These are phyloP conservation scores for Xenopus laevis DNA, from an alignment of 2,113 vertebrate genomes.

Conservation along the genomic window DNA sequence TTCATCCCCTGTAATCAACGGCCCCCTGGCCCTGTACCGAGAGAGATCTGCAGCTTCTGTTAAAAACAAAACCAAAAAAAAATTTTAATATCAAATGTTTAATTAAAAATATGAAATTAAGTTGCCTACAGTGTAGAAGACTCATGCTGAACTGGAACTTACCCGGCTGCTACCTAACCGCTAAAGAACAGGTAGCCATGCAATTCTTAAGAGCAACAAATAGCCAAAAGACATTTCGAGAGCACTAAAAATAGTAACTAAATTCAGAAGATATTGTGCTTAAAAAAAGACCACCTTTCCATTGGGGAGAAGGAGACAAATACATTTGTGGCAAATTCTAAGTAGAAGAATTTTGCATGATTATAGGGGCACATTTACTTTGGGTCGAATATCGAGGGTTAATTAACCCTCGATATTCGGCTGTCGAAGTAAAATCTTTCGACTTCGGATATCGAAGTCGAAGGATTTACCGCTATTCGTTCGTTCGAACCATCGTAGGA, in stretches of 20 bases:
- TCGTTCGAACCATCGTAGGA: too few relatives aligned
- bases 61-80: constrained; percentile 74
- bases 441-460: too few relatives aligned
- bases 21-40: constrained; percentile 70
- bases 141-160: constrained; percentile 67
- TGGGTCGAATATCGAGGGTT: too few relatives aligned
- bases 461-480: too few relatives aligned
- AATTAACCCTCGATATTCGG: too few relatives aligned
- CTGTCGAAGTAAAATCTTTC: too few relatives aligned
- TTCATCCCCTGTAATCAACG: constrained; percentile 44
- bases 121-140: constrained; percentile 49
- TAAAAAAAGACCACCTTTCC: constrained; percentile 67
- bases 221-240: background rate
- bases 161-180: constrained; percentile 58
- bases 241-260: background rate
- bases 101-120: constrained; percentile 50
- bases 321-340: constrained; percentile 25
- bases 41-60: constrained; percentile 75
- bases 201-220: constrained; percentile 16
- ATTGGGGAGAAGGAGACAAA: constrained; percentile 72
- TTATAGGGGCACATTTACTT: too few relatives aligned
- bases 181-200: constrained; percentile 22
- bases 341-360: background rate
- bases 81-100: constrained; percentile 66
- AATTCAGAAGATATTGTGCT: background rate